phyloP scores from a whole-genome alignment of 2,113 vertebrate genomes.

The Platysternon megacephalum region DNA sequence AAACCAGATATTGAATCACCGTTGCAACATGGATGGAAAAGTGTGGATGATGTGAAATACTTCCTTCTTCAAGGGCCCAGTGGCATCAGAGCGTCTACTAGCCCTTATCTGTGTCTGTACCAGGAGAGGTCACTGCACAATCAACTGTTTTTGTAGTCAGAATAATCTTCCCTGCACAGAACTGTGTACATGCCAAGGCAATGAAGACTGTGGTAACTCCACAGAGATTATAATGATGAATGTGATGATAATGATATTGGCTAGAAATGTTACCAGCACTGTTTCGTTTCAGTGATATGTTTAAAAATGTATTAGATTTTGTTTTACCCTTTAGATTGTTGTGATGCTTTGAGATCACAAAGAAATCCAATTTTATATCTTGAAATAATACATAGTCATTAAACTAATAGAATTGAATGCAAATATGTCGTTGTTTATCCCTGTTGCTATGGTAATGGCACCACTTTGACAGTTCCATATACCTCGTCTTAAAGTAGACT shows the following conservation, averaged over 20 bases:
- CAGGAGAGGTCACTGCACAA: background rate
- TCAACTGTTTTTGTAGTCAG: background rate
- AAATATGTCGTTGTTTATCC: background rate
- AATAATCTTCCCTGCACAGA: background rate
- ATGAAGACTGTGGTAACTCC: background rate
- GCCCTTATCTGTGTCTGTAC: background rate
- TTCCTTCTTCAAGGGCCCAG: background rate
- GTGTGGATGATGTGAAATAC: background rate
- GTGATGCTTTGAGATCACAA: background rate
- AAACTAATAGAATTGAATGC: background rate
- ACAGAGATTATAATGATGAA: background rate
- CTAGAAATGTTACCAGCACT: background rate
- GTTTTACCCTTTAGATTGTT: background rate
- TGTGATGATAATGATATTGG: background rate
- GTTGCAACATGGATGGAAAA: background rate
- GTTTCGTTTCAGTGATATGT: background rate
- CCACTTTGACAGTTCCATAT: background rate
- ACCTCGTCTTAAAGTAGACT: background rate
- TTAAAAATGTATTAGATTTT: background rate
- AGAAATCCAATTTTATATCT: background rate
- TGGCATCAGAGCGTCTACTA: background rate
- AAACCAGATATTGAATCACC: background rate
- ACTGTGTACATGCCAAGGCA: background rate
- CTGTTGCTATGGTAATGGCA: background rate
- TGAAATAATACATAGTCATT: background rate